Conservation (phyloP, 2,113 vertebrate species). For the Ahaetulla prasina region DNA sequence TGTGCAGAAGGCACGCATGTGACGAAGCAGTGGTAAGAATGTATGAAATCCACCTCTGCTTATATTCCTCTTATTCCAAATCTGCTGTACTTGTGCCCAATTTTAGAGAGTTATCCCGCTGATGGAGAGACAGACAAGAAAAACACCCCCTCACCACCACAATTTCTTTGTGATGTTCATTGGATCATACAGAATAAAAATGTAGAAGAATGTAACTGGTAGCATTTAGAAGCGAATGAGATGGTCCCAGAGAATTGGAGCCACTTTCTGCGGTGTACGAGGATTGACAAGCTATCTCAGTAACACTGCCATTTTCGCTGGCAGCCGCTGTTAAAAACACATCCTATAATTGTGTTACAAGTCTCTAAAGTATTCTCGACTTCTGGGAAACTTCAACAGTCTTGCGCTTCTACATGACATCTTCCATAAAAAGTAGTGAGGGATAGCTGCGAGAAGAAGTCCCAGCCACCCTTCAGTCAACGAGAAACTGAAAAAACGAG, state of each 20-base stretch:
- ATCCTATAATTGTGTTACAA: slow-evolving; percentile 48
- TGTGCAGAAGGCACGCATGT: too few relatives aligned
- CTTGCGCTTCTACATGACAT: slow-evolving; percentile 78
- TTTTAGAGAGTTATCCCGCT: background rate
- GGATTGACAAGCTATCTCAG: background rate
- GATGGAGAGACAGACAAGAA: background rate
- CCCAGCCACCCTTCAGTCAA: slow-evolving; percentile 56
- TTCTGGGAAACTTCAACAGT: slow-evolving; percentile 83
- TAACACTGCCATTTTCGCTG: background rate
- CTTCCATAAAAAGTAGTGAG: slow-evolving; percentile 74
- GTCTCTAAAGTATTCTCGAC: slow-evolving; percentile 75
- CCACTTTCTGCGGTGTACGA: background rate
- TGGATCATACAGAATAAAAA: background rate
- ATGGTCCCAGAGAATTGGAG: background rate
- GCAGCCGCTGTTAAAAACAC: background rate
- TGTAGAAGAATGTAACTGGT: background rate
- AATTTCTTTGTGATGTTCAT: background rate
- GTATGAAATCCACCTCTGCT: too few relatives aligned
- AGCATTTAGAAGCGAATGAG: background rate
- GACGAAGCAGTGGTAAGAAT: too few relatives aligned
- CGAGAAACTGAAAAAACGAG: slow-evolving; percentile 68
- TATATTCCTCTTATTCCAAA: background rate
- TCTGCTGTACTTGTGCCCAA: background rate
- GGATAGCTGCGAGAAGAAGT: slow-evolving; percentile 76
- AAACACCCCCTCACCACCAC: background rate